Conservation (phyloP, 2,113 vertebrate species). For the Peromyscus maniculatus region DNA sequence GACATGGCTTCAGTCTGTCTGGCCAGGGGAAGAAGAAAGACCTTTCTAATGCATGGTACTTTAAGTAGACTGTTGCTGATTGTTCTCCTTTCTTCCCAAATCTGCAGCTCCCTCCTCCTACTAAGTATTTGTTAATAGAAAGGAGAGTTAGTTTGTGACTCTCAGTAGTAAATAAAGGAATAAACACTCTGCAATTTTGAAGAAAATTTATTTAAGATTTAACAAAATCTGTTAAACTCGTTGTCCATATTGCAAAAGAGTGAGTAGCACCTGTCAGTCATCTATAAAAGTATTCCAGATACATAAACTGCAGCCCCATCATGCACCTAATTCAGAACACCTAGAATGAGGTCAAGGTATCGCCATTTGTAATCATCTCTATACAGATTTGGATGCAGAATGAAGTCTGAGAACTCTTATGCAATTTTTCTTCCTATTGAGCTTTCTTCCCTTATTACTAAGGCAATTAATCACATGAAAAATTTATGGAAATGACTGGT, state of each 20-base stretch:
- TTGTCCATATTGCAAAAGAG: not conserved
- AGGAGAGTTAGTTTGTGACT: not conserved
- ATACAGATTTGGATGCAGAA: not conserved
- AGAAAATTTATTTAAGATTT: not conserved
- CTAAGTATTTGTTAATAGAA: not conserved
- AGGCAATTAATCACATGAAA: not conserved
- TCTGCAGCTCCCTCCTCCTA: not conserved
- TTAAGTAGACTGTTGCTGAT: not conserved
- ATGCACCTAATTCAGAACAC: not conserved
- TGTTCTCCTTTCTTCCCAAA: not conserved
- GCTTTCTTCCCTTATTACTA: constrained; percentile 41
- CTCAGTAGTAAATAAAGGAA: not conserved
- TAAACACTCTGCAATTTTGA: not conserved
- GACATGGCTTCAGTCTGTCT: not conserved
- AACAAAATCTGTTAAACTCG: constrained; percentile 3
- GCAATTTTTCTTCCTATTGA: constrained; percentile 7
- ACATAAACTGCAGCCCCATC: not conserved
- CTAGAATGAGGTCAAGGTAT: not conserved
- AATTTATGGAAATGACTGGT: constrained; percentile 7
- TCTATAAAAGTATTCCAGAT: not conserved
- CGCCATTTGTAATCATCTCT: not conserved
- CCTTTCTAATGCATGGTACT: not conserved
- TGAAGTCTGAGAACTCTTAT: constrained; percentile 23
- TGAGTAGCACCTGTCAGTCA: not conserved
- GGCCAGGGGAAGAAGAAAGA: not conserved